phyloP scores from a whole-genome alignment of 1,140 invertebrate species.

The Solen grandis region DNA sequence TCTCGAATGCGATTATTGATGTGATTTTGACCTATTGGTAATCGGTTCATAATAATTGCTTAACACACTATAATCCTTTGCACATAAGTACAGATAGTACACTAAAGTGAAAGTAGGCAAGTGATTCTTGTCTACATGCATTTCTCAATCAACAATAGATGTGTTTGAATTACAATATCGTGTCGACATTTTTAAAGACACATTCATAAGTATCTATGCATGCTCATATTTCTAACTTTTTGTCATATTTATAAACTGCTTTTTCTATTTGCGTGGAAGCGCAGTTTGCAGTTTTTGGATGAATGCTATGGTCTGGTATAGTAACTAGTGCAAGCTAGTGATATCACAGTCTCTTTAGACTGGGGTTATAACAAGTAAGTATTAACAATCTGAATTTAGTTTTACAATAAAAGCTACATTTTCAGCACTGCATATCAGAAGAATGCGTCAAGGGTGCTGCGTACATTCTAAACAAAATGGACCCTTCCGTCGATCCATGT shows the following conservation, averaged over 20 bases:
- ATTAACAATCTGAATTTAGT: not conserved
- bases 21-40: not conserved
- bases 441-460: conserved; percentile 67
- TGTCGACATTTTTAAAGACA: not conserved
- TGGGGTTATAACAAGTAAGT: not conserved
- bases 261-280: too few relatives aligned
- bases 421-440: conserved; percentile 59
- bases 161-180: not conserved
- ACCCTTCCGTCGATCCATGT: conserved; percentile 89
- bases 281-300: too few relatives aligned
- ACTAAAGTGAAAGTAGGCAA: too few relatives aligned
- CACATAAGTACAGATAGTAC: not conserved
- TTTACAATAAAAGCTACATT: not conserved
- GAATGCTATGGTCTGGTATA: too few relatives aligned
- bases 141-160: too few relatives aligned
- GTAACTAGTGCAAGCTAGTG: too few relatives aligned
- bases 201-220: not conserved
- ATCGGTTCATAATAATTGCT: not conserved
- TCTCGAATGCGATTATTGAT: not conserved
- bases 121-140: too few relatives aligned
- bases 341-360: too few relatives aligned
- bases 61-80: not conserved
- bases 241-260: too few relatives aligned
- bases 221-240: not conserved
- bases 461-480: conserved; percentile 81